Evolutionary conservation across 2,113 vertebrate species (phyloP), one percentile per base, ranked within the genome.

Genomic region (Ia io): DNA sequence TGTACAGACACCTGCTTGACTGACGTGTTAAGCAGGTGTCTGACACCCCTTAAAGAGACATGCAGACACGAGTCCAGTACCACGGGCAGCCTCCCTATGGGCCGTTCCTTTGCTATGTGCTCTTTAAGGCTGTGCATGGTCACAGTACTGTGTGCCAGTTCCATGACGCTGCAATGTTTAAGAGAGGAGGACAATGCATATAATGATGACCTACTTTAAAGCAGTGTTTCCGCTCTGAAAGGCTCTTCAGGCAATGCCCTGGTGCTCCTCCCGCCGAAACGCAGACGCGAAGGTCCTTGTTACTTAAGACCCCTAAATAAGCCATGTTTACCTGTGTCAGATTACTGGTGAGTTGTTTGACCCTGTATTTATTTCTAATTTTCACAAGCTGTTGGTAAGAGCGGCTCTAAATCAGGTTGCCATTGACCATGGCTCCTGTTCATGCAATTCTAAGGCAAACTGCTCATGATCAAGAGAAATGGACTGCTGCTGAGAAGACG

Each of bases 311-410:
- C 92, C 96, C 96, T 96, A 98, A 98, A 93, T 88, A 98, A 98
- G 97, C 95, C 40, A 42, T 67, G 87, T 97, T 98, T 97, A 96
- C 97, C 97, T 95, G 96, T 97, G 97, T 98, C 97, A 97, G 97
- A 98, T 98, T 97, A 97, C 95, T 94, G 12, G 51, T 2, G 84
- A 97, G 96, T 95, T 85, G 42, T 96, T 98, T 98, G 97, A 98
- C 98, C 97, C 97, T 90, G 51, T 98, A 96, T 97, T 98, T 98
- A 98, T 96, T 97, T 98, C 96, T 98, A 95, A 98, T 98, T 98
- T 97, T 97, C 98, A 93, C 97, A 96, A 97, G 96, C 97, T 96
- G 96, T 96, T 97, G 95, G 95, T 84, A 96, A 98, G 97, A 98
- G 96, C 93, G 30, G 18, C 84, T 73, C 89, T 98, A 98, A 98